Conservation (phyloP, 2,888 invertebrate species). For the Panopea generosa region DNA sequence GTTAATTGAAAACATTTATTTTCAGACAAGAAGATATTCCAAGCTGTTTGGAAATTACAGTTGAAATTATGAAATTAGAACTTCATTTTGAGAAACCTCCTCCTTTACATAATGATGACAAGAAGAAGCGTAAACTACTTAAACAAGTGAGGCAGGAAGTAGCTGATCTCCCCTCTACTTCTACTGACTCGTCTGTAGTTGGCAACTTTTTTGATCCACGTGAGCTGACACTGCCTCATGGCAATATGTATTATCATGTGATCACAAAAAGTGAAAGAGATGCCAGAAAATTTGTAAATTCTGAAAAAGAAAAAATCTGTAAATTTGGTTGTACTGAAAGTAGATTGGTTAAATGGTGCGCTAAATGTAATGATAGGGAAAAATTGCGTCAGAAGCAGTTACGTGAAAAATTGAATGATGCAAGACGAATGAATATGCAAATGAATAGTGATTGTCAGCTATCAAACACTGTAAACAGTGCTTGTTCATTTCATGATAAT, state of each 20-base stretch:
- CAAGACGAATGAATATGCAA: conserved; percentile 14
- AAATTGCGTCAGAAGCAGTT: conserved; percentile 43
- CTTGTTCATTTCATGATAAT: too few relatives aligned
- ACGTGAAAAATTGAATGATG: conserved; percentile 33
- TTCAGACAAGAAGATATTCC: too few relatives aligned
- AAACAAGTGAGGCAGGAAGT: conserved; percentile 58
- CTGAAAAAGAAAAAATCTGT: conserved; percentile 21
- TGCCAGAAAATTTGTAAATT: conserved; percentile 39
- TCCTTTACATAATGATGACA: conserved; percentile 90
- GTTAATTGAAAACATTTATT: too few relatives aligned
- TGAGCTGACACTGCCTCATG: conserved; percentile 43
- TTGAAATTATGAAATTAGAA: conserved; percentile 92
- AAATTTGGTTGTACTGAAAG: conserved; percentile 61
- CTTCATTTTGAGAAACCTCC: conserved; percentile 93
- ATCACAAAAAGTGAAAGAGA: conserved; percentile 46
- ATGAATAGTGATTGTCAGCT: not conserved
- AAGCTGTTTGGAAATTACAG: conserved; percentile 87
- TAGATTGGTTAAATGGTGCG: conserved; percentile 53
- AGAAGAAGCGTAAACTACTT: conserved; percentile 87
- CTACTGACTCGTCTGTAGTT: conserved; percentile 5
- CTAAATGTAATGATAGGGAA: conserved; percentile 61
- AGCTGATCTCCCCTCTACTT: conserved; percentile 4
- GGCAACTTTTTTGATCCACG: conserved; percentile 38
- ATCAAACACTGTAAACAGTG: not conserved
- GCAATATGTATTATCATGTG: conserved; percentile 43